Conservation (phyloP, 2,888 invertebrate genomes). For the Caenorhabditis wallacei region DNA sequence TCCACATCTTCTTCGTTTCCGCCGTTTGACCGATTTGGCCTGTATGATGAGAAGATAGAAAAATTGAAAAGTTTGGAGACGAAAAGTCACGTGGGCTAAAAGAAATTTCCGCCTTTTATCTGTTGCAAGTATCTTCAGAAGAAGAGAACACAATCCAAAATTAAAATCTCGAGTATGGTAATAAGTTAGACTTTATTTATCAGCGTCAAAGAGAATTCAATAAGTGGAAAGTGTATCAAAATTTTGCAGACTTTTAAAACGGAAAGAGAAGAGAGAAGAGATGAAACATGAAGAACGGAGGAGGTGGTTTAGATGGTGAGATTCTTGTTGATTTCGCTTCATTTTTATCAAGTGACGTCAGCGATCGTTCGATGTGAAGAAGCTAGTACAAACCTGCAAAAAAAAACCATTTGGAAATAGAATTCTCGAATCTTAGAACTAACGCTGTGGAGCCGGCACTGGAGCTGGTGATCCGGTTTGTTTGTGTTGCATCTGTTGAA, state of each 20-base stretch:
- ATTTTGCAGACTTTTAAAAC: not conserved
- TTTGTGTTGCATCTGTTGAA: slow-evolving; percentile 51
- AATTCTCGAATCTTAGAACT: not conserved
- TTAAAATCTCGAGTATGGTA: not conserved
- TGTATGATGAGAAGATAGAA: slow-evolving; percentile 15
- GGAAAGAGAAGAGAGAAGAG: not conserved
- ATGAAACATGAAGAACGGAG: not conserved
- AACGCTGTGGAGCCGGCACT: slow-evolving; percentile 46
- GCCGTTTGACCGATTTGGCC: slow-evolving; percentile 1
- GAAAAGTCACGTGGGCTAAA: slow-evolving; percentile 24
- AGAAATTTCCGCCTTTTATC: slow-evolving; percentile 16
- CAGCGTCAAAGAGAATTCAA: not conserved
- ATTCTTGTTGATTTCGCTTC: slow-evolving; percentile 21
- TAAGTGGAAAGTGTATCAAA: not conserved
- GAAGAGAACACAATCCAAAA: slow-evolving; percentile 29
- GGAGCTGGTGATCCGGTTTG: slow-evolving; percentile 41
- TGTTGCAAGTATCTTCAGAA: slow-evolving; percentile 26
- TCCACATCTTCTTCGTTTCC: slow-evolving; percentile 34
- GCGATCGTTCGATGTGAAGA: not conserved
- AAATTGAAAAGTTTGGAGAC: slow-evolving; percentile 21
- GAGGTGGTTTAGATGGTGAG: slow-evolving; percentile 19
- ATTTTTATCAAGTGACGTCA: not conserved
- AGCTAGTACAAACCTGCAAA: slow-evolving; percentile 20
- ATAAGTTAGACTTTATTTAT: not conserved
- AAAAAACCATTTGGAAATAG: not conserved